Evolutionary conservation across 2,113 vertebrate species (phyloP), one percentile per base, ranked within the genome.

Genomic region (Xiphias gladius): DNA sequence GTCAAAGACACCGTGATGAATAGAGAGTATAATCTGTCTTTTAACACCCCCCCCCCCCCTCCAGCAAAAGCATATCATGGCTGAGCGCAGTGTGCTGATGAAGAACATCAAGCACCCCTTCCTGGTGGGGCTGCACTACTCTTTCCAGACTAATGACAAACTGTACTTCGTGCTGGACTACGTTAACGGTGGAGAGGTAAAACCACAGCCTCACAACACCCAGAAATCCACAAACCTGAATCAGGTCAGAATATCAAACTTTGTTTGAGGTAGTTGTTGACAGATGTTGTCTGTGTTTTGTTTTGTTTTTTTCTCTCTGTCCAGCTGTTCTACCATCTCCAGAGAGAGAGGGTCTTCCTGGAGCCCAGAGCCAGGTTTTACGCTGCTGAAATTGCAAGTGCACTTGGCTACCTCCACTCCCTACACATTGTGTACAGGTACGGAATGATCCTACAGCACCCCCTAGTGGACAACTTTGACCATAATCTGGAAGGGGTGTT

Each of bases 1-100:
- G 52, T 61, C 4, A 54, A 39, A 65, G n/a, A 4, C 6, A 28
- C 14, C 14, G n/a, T n/a, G 41, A 17, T 72, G 0, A 30, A 54
- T 12, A 11, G 0, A 16, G 20, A 32, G 2, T 28, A 3, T 35
- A 59, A 62, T 24, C 1, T 4, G 9, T 57, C 7, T 41, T 55
- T 9, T 28, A 4, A 12, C 16, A 58, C 58, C 13, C 54, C 62
- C 39, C 28, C 0, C 5, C 24, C 5, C 24, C 37, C n/a, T n/a
- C 11, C 88, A 96, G 96, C 95, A 96, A 94, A 96, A 95, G 83
- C 96, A 96, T 68, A 96, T 96, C 93, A 96, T 96, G 96, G 95
- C 96, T 0, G 96, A 96, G 86, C 94, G 96, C 68, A 96, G 93
- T 2, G 96, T 96, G 19, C 90, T 96, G 64, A 95, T 96, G 92